Percentiles rank a stretch among this genome's conserved stretches.
phyloP scores from a whole-genome alignment of 2,888 invertebrate species.

The Dasypolia templi region DNA sequence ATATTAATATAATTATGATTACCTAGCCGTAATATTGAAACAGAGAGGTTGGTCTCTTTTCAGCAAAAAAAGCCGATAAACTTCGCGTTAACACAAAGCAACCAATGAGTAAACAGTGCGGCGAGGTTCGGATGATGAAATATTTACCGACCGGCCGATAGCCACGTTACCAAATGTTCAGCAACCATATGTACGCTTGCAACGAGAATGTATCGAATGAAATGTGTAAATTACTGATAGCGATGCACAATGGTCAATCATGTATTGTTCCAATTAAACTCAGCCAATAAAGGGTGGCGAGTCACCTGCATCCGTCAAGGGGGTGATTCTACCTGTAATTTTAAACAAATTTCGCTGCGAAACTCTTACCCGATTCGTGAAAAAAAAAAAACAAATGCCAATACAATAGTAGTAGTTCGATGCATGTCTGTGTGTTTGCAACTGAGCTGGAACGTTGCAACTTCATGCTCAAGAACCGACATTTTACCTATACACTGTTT shows the following conservation, averaged over 20 bases:
- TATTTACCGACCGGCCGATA: constrained; percentile 34
- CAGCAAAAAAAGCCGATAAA: not conserved
- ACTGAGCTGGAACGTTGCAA: no score
- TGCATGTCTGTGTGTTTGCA: no score
- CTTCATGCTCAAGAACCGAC: no score
- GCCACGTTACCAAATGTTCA: constrained; percentile 19
- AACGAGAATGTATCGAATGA: constrained; percentile 24
- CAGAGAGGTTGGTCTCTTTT: not conserved
- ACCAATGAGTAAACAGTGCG: constrained; percentile 15
- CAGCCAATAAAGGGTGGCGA: no score
- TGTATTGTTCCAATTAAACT: not conserved
- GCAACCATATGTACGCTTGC: constrained; percentile 7
- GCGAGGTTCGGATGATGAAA: constrained; percentile 25
- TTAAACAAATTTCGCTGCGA: no score
- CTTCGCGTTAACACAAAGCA: constrained; percentile 22
- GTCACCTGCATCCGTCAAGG: no score
- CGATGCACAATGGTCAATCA: not conserved
- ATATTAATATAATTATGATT: no score
- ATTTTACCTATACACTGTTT: no score
- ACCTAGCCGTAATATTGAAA: not conserved
- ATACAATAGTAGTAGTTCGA: no score
- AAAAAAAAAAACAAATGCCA: no score
- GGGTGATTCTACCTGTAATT: no score
- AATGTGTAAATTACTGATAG: not conserved
- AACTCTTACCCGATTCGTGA: no score